phyloP scores from a whole-genome alignment of 2,113 vertebrate species.

The Calonectris borealis region DNA sequence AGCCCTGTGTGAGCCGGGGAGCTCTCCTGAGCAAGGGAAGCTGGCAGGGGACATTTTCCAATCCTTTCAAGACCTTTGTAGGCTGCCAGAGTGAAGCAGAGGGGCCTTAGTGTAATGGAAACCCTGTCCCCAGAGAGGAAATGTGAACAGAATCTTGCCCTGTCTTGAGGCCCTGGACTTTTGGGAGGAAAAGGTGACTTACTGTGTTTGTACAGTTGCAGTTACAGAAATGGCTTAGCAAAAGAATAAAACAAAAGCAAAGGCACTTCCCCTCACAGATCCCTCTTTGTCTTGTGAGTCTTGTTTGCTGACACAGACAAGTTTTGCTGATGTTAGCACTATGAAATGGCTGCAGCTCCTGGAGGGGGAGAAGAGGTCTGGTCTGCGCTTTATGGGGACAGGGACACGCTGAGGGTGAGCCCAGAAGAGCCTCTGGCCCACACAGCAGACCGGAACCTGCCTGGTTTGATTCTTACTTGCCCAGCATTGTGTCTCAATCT shows the following conservation, averaged over 20 bases:
- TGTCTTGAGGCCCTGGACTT: neutral
- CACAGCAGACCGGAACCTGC: neutral
- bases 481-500: rapidly evolving
- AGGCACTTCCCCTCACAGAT: neutral
- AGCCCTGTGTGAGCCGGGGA: neutral
- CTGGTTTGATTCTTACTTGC: too few relatives aligned
- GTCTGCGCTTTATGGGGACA: rapidly evolving
- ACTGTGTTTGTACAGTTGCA: neutral
- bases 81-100: neutral
- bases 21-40: neutral
- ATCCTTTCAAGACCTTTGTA: neutral
- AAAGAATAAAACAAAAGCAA: neutral
- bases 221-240: neutral
- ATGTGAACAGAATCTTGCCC: neutral
- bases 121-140: neutral
- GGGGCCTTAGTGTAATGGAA: neutral
- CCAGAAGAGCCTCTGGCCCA: neutral
- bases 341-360: neutral
- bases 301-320: neutral
- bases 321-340: neutral
- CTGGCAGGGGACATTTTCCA: neutral
- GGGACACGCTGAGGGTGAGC: neutral
- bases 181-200: neutral
- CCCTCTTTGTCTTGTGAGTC: neutral
- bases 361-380: neutral